A percentile compares a stretch with the other conserved stretches of the same genome.
These are phyloP conservation scores for Ichneumon xanthorius DNA, from an alignment of 2,888 invertebrate species.

Conservation along the genomic window DNA sequence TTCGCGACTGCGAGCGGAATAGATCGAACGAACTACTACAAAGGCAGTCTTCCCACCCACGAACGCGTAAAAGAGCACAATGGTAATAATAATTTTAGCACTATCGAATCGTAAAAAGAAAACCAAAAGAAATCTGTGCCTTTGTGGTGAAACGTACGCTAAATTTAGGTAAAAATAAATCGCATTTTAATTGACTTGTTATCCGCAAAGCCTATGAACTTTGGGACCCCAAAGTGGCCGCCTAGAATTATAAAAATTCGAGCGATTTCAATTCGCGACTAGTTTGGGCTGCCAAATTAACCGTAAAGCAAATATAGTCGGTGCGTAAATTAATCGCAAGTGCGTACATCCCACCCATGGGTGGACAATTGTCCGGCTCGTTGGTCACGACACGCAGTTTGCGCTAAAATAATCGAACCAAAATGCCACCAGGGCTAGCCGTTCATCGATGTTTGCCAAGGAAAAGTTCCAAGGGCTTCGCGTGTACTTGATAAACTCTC, in stretches of 20 bases:
- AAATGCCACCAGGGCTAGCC: neutral
- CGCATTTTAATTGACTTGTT: neutral
- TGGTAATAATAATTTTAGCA: conserved; percentile 33
- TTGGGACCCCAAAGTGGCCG: neutral
- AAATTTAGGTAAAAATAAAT: neutral
- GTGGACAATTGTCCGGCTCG: conserved; percentile 34
- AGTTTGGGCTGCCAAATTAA: neutral
- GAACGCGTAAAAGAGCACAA: neutral
- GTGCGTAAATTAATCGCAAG: conserved; percentile 15
- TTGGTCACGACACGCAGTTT: conserved; percentile 40
- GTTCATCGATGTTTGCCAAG: conserved; percentile 21
- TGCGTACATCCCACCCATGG: conserved; percentile 31
- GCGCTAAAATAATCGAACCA: conserved; percentile 39
- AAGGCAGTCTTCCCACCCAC: conserved; percentile 25
- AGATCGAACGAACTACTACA: conserved; percentile 16
- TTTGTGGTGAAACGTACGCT: neutral
- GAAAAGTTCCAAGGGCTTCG: conserved; percentile 19
- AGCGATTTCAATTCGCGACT: neutral
- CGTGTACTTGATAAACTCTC: conserved; percentile 16
- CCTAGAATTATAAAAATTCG: neutral
- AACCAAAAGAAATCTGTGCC: neutral
- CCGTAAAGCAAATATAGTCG: conserved; percentile 2
- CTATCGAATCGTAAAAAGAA: conserved; percentile 31
- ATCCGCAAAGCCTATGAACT: neutral
- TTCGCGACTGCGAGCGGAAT: conserved; percentile 28